Evolutionary conservation across 1,140 invertebrate species (phyloP), one percentile per base, ranked within the genome.

Genomic region (Monomorium pharaonis): DNA sequence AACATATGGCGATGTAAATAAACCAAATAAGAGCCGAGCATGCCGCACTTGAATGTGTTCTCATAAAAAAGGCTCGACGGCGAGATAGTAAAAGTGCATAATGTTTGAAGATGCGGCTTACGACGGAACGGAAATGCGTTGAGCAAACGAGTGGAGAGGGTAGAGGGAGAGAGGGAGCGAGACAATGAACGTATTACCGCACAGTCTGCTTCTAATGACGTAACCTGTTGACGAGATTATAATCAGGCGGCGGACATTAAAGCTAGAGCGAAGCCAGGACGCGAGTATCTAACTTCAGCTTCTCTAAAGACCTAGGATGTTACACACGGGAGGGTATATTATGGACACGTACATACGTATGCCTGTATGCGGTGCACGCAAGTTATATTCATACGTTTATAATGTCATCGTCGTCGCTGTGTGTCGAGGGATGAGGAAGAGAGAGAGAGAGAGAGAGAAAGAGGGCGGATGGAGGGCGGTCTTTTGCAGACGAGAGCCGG

Each of bases 141-240:
- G 77, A 75, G 75, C 78, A 54, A 84, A 74, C 42, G 54, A 49
- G 56, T 27, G 47, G 5, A 58, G 47, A 77, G 49, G 44, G 37
- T 42, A 27, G 60, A 37, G 21, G 6, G 56, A 0, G 18, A 9
- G 30, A n/a, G 33, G 9, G 62, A 30, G 33, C 12, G 56, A 78
- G 83, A 72, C 62, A 87, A 75, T 76, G 75, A 33, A 63, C 74
- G 76, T 75, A 86, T 89, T 89, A 89, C 51, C 58, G 74, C 77
- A 75, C 81, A 89, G 84, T 83, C 51, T 84, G 85, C 67, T 89
- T 84, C 90, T 92, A 91, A 92, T 81, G 91, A 88, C 91, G 92
- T 94, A 94, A 94, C 93, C 94, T 94, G 93, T 91, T 94, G 94
- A 94, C 93, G 94, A 94, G 94, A 94, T 95, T 94, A 95, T 95